These are phyloP conservation scores for Archips xylosteana DNA, from an alignment of 2,888 invertebrate species.

Conservation along the genomic window DNA sequence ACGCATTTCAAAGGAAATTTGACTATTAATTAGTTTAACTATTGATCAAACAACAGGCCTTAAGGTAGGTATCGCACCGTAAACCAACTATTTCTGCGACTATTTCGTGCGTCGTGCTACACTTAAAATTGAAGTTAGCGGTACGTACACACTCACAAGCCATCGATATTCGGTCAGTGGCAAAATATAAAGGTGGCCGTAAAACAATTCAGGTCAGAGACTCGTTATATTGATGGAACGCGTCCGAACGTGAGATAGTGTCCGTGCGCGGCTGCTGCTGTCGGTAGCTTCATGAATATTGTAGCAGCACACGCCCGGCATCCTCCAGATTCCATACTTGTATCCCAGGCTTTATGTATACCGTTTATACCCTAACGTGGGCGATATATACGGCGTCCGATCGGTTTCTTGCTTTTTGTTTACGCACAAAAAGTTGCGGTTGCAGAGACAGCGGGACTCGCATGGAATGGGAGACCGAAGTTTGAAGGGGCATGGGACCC, in stretches of 20 bases:
- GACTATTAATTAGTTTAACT: too few species aligned
- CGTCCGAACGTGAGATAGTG: conserved; percentile 69
- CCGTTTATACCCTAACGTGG: conserved; percentile 61
- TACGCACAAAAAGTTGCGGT: conserved; percentile 48
- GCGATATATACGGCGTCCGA: conserved; percentile 51
- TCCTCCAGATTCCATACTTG: conserved; percentile 68
- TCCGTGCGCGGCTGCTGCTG: conserved; percentile 56
- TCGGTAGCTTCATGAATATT: conserved; percentile 72
- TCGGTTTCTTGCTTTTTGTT: conserved; percentile 55
- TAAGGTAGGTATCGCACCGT: background rate
- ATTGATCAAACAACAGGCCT: too few species aligned
- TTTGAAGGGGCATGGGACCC: background rate
- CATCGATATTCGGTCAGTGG: conserved; percentile 25
- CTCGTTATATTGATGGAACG: conserved; percentile 75
- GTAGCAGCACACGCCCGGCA: conserved; percentile 65
- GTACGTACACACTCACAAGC: conserved; percentile 10
- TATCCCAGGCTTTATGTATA: conserved; percentile 60
- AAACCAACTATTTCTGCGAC: background rate
- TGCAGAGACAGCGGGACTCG: conserved; percentile 22
- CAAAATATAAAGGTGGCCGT: conserved; percentile 60
- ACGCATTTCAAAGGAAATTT: too few species aligned
- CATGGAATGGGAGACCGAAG: conserved; percentile 22
- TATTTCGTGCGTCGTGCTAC: background rate
- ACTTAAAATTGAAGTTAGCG: background rate
- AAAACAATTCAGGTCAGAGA: conserved; percentile 70